Base-by-base conservation (phyloP, 2,888 invertebrate genomes). In the Catocala fraxini region DNA sequence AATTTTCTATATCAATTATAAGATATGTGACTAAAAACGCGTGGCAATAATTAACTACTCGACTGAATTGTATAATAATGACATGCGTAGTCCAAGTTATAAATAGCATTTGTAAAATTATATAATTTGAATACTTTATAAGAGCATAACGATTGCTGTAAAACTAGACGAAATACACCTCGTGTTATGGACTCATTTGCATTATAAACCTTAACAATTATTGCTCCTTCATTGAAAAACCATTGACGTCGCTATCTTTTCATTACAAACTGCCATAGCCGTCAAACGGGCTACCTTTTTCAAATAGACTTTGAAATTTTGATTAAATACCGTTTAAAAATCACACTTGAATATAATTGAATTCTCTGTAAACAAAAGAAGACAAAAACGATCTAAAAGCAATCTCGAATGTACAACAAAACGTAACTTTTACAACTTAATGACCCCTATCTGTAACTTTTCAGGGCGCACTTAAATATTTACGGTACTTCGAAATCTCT, bases 161-260 rank as follows among this genome's bases (percentile, higher is more conserved):
- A 25, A 25, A 25, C 25, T 25, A 25, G 25, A 25, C 1, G 4
- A 25, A 25, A 25, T 25, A 25, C 25, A 25, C 25, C 25, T 25
- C 25, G 52, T 11, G 9, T n/a, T 71, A 64, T 71, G 71, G 25
- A 71, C 73, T 72, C 73, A 81, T 77, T 81, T 68, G 69, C 71
- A 79, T 79, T 64, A 70, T 75, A 71, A 77, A 82, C 79, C 80
- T 80, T 73, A 69, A 80, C 82, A 79, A 86, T 85, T 81, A 81
- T 25, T 25, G 25, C 80, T 83, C 80, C 78, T 59, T 49, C 81
- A 84, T 81, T 81, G 83, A 79, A 79, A 87, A 86, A 80, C 82
- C 80, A 83, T 86, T 82, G 79, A 69, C 70, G 73, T 72, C 71
- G 70, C 73, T 70, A 75, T 75, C 77, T 75, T 75, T 80, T 79